Evolutionary conservation across 2,113 vertebrate species (phyloP).

Genomic region (Octodon degus): DNA sequence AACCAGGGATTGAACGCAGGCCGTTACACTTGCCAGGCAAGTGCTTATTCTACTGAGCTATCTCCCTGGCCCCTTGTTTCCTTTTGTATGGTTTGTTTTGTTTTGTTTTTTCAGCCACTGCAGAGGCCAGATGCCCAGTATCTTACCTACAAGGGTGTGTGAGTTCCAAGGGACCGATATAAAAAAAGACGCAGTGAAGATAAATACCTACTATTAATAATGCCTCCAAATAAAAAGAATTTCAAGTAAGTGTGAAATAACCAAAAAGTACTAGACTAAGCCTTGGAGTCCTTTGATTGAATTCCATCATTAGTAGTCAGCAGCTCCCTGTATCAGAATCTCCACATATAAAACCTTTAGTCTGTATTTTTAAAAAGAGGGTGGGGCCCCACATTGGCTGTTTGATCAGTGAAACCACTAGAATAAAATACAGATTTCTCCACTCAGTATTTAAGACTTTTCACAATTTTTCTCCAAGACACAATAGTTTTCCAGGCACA

Average conservation of each 20-base stretch:
- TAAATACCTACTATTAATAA: not conserved
- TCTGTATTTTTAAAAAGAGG: not conserved
- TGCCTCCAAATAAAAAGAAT: not conserved
- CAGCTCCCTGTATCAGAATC: not conserved
- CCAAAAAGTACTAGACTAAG: not conserved
- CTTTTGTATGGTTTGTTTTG: not conserved
- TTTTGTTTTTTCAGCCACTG: not conserved
- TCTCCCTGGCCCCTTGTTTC: not conserved
- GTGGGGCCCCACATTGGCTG: not conserved
- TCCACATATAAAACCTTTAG: not conserved
- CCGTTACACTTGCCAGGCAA: no score
- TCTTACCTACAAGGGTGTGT: not conserved
- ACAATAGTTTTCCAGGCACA: not conserved
- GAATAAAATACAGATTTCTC: constrained; percentile 13
- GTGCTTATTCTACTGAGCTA: no score
- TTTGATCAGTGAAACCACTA: not conserved
- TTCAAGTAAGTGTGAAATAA: not conserved
- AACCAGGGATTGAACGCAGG: no score
- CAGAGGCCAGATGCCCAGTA: not conserved
- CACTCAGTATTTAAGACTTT: not conserved
- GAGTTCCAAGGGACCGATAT: not conserved
- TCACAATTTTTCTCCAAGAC: not conserved
- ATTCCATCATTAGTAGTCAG: not conserved
- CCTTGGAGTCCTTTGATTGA: not conserved
- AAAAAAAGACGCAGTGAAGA: not conserved